phyloP scores from a whole-genome alignment of 2,797 vertebrate species.

The Holocentrus rufus region DNA sequence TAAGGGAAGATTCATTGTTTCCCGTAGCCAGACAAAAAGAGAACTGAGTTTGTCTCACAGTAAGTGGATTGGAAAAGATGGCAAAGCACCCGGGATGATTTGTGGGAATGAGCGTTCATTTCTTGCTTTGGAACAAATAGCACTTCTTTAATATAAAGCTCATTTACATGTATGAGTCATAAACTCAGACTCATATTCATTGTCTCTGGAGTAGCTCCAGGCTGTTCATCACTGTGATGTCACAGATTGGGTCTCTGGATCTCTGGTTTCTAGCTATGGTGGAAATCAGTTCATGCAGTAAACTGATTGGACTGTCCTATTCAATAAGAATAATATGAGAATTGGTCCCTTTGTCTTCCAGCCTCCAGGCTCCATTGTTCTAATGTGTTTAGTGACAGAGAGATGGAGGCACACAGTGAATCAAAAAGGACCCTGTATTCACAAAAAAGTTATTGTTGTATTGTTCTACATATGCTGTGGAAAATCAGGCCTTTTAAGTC shows the following conservation, averaged over 20 bases:
- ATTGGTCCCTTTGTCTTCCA: slow-evolving; percentile 22
- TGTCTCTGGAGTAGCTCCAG: slow-evolving; percentile 47
- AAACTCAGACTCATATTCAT: slow-evolving; percentile 39
- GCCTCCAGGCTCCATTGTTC: slow-evolving; percentile 18
- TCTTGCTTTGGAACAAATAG: slow-evolving; percentile 56
- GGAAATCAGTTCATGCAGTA: slow-evolving; percentile 41
- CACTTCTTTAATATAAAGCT: slow-evolving; percentile 57
- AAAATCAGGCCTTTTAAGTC: slow-evolving; percentile 22
- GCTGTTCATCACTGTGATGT: slow-evolving; percentile 47
- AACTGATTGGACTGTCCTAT: slow-evolving; percentile 35
- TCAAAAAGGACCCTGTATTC: neutral
- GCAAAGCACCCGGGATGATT: slow-evolving; percentile 49
- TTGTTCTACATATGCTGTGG: slow-evolving; percentile 9
- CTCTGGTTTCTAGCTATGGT: slow-evolving; percentile 25
- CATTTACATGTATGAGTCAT: slow-evolving; percentile 69
- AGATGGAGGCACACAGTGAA: slow-evolving; percentile 16
- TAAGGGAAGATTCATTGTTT: slow-evolving; percentile 47
- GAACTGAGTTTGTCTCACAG: slow-evolving; percentile 44
- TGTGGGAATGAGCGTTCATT: slow-evolving; percentile 56
- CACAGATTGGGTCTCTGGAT: slow-evolving; percentile 32
- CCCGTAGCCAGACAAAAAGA: slow-evolving; percentile 21
- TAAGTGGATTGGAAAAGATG: slow-evolving; percentile 52
- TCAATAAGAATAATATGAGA: slow-evolving; percentile 29
- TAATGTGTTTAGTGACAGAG: slow-evolving; percentile 12
- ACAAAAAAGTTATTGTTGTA: neutral